phyloP scores from a whole-genome alignment of 2,888 invertebrate genomes.

The Pseudococcus jackbeardsleyi region DNA sequence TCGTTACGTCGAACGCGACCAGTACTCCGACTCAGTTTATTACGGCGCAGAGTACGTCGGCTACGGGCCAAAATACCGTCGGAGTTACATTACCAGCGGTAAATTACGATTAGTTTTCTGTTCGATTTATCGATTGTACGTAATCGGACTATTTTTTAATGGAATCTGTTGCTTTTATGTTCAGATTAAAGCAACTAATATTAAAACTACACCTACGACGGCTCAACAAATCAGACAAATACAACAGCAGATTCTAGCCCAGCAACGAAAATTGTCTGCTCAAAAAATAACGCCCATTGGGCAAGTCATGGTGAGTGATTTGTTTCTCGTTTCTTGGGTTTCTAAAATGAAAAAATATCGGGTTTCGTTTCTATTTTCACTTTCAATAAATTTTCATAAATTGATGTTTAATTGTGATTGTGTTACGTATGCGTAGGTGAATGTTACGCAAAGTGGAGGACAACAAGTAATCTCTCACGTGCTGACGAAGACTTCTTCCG shows the following conservation, averaged over 20 bases:
- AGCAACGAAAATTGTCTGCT: conserved; percentile 74
- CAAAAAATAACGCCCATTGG: conserved; percentile 78
- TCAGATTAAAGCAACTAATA: conserved; percentile 64
- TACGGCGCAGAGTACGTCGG: conserved; percentile 51
- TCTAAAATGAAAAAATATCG: too few relatives aligned
- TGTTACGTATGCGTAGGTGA: conserved; percentile 34
- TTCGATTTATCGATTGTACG: background rate
- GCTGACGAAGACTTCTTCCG: conserved; percentile 72
- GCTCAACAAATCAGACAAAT: conserved; percentile 78
- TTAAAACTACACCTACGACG: conserved; percentile 68
- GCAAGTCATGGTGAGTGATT: conserved; percentile 70
- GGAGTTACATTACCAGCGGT: conserved; percentile 60
- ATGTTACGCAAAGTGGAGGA: conserved; percentile 68
- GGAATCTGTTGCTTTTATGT: background rate
- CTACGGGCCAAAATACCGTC: conserved; percentile 66
- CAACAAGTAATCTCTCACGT: conserved; percentile 74
- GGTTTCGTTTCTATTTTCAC: too few relatives aligned
- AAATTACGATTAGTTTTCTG: background rate
- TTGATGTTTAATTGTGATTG: too few relatives aligned
- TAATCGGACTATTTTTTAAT: background rate
- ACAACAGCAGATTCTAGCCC: conserved; percentile 70
- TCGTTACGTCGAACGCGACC: conserved; percentile 65
- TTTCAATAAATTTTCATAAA: too few relatives aligned
- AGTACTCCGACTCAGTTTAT: conserved; percentile 61
- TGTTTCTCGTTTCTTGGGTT: too few relatives aligned